Conservation (phyloP, 2,113 vertebrate genomes). For the Sorex fumeus region DNA sequence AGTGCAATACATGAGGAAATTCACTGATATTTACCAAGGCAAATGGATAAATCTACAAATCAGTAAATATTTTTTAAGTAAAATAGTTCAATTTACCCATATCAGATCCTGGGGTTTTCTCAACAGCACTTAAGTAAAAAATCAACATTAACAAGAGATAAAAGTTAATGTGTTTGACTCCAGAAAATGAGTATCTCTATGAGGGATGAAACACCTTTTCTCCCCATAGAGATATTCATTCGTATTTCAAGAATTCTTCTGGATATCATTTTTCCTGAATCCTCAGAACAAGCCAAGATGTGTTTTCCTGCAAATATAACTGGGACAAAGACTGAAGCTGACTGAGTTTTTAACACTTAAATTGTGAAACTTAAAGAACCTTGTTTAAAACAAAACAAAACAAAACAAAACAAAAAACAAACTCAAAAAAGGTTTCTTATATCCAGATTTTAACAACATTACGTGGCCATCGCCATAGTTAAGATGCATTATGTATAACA, state of each 20-base stretch:
- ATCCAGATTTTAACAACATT: neutral
- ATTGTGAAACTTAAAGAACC: neutral
- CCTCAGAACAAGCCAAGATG: neutral
- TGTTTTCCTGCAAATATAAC: neutral
- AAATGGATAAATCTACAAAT: neutral
- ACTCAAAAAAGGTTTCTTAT: neutral
- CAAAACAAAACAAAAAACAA: no score
- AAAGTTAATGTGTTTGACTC: neutral
- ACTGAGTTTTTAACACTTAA: neutral
- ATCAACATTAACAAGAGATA: neutral
- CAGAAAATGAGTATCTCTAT: neutral
- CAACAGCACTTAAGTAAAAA: conserved; percentile 15
- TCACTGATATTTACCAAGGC: conserved; percentile 2
- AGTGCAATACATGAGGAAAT: neutral
- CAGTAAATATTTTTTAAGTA: neutral
- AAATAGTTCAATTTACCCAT: neutral
- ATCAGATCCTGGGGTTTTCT: conserved; percentile 25
- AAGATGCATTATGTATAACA: neutral
- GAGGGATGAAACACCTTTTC: neutral
- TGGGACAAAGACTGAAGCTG: neutral
- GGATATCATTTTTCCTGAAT: conserved; percentile 11
- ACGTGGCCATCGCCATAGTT: neutral
- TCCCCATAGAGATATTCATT: no score
- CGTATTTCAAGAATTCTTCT: neutral
- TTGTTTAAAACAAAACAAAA: neutral